Evolutionary conservation across 53 echinoderm and acorn worm genomes (phyloP).

Genomic region (Antedon mediterranea): DNA sequence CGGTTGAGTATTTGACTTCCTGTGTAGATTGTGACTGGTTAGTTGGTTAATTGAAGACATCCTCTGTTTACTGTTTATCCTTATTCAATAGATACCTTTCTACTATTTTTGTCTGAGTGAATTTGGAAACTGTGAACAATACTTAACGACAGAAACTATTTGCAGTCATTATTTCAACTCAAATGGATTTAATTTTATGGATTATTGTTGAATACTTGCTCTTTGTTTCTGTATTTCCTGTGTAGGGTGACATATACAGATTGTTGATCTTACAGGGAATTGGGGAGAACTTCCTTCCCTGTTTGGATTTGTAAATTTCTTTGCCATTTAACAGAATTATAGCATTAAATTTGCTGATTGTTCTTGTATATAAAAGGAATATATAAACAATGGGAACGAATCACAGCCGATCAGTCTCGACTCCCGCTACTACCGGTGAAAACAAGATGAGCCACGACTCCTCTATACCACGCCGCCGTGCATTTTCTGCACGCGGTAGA

Average conservation of each 20-base stretch:
- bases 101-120: neutral
- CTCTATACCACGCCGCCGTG: neutral
- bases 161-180: too few species aligned
- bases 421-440: neutral
- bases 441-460: neutral
- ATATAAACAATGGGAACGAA: neutral
- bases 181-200: neutral
- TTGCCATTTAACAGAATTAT: neutral
- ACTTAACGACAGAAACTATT: too few species aligned
- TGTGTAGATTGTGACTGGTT: neutral
- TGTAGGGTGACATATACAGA: neutral
- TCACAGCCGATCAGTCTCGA: neutral
- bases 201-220: neutral
- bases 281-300: too few species aligned
- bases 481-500: constrained; percentile 2
- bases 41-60: neutral
- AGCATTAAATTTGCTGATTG: neutral
- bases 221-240: neutral
- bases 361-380: neutral
- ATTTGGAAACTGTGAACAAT: neutral
- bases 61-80: neutral
- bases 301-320: neutral
- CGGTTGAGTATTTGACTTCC: neutral
- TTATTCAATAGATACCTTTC: neutral
- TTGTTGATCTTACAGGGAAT: neutral